These are phyloP conservation scores for Phyllotreta striolata DNA, from an alignment of 2,888 invertebrate species.

Conservation along the genomic window DNA sequence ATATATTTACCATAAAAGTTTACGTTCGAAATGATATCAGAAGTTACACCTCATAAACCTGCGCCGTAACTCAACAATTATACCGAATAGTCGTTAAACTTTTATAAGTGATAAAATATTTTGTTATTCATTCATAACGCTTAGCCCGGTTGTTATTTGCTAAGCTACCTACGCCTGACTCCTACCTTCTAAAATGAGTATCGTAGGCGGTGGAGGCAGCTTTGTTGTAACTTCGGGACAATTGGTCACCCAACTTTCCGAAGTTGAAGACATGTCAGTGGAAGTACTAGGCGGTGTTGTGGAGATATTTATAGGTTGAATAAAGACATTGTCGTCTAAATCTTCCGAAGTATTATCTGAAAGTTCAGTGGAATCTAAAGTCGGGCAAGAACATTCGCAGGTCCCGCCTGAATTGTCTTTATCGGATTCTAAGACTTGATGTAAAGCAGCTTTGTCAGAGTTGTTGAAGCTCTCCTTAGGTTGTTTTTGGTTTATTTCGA, in stretches of 20 bases:
- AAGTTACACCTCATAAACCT: no score
- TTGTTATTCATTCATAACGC: slow-evolving; percentile 10
- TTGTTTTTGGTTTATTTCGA: slow-evolving; percentile 61
- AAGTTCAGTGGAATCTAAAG: slow-evolving; percentile 64
- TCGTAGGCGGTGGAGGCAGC: slow-evolving; percentile 73
- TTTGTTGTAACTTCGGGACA: slow-evolving; percentile 62
- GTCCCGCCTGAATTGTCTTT: slow-evolving; percentile 67
- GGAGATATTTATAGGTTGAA: slow-evolving; percentile 34
- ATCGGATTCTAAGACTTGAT: slow-evolving; percentile 30
- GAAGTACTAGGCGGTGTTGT: slow-evolving; percentile 34
- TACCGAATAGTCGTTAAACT: no score
- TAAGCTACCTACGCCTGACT: slow-evolving; percentile 30
- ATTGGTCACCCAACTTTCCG: slow-evolving; percentile 35
- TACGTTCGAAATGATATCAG: no score
- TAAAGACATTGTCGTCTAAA: slow-evolving; percentile 42
- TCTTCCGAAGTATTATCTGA: slow-evolving; percentile 47
- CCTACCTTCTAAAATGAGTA: slow-evolving; percentile 86
- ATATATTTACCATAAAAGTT: no score
- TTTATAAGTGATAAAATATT: no score
- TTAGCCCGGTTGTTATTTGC: slow-evolving; percentile 42
- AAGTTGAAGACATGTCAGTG: slow-evolving; percentile 28
- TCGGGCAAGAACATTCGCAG: slow-evolving; percentile 79
- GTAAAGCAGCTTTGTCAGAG: slow-evolving; percentile 34
- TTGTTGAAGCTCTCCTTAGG: slow-evolving; percentile 39
- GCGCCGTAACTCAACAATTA: no score